Base-by-base conservation (phyloP, 92 coral and sea anemone genomes). In the Muricea muricata region DNA sequence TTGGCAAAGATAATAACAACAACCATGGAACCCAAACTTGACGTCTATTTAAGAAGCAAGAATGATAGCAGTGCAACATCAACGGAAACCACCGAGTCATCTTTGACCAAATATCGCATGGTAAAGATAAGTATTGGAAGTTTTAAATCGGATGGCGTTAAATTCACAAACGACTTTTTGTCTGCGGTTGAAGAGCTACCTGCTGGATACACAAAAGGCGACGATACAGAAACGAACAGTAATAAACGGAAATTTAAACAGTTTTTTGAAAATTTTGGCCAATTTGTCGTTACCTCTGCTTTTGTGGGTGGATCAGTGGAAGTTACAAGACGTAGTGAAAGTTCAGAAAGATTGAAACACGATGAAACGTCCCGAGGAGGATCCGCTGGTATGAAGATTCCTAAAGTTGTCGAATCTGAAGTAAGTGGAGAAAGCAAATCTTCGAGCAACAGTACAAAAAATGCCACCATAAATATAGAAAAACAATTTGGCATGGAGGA, bases 231-330 rank as follows among this genome's bases (percentile, higher is more conserved):
- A 18, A 30, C 40, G 3, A 14, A 52, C 28, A n/a, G n/a, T n/a
- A n/a, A n/a, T n/a, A 75, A 57, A 40, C 57, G 25, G 12, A 12
- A 40, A 10, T 75, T 75, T 48, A 26, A 9, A 9, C 46, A 35
- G 5, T 75, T 75, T 11, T 75, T 75, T 50, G 23, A 75, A 29
- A 65, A 66, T 29, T 75, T 75, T 17, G 80, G 80, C 52, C 80
- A 75, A 48, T 75, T 48, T 21, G 61, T 50, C 8, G 35, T 75
- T 14, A 47, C 80, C 4, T 75, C 80, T 1, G 80, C 80, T 0
- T 75, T 29, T 52, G 65, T 30, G 29, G 80, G 80, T 15, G 80
- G 80, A 35, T 65, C 80, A 75, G 65, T 75, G 14, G 80, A 75
- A n/a, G 30, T 28, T 7, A 75, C 21, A 50, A 75, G 18, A 23